A percentile compares a stretch with the other conserved stretches of the same genome.
Conservation (phyloP, 2,113 vertebrate genomes). For the Hemiscyllium ocellatum region DNA sequence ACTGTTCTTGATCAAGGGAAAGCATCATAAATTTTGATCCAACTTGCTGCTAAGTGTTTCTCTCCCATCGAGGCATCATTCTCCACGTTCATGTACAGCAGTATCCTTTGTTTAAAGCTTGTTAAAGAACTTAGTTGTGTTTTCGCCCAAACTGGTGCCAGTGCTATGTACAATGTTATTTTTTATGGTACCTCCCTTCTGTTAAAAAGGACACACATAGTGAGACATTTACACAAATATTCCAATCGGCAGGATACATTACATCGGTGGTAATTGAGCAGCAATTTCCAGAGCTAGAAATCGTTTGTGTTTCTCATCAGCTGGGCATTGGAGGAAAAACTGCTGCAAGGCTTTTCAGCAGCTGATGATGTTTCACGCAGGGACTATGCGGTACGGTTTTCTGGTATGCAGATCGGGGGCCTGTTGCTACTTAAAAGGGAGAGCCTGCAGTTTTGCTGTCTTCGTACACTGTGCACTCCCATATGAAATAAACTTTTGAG, state of each 20-base stretch:
- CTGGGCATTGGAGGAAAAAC: neutral
- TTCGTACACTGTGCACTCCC: neutral
- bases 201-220: neutral
- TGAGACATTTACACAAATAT: neutral
- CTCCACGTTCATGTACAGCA: neutral
- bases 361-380: neutral
- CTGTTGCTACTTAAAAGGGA: neutral
- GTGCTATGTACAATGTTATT: neutral
- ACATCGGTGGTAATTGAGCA: neutral
- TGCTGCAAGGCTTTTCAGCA: neutral
- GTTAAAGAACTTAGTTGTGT: neutral
- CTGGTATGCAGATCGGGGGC: neutral
- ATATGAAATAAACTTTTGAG: neutral
- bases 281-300: neutral
- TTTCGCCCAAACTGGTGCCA: neutral
- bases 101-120: neutral
- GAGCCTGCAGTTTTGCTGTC: neutral
- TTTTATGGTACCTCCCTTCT: neutral
- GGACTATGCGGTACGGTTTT: neutral
- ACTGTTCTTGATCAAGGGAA: neutral
- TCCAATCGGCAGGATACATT: neutral
- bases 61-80: neutral
- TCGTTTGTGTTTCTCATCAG: neutral
- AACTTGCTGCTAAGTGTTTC: neutral
- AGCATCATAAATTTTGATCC: neutral